Conservation (phyloP, 2,113 vertebrate species). For the Onychorhynchus coronatus region DNA sequence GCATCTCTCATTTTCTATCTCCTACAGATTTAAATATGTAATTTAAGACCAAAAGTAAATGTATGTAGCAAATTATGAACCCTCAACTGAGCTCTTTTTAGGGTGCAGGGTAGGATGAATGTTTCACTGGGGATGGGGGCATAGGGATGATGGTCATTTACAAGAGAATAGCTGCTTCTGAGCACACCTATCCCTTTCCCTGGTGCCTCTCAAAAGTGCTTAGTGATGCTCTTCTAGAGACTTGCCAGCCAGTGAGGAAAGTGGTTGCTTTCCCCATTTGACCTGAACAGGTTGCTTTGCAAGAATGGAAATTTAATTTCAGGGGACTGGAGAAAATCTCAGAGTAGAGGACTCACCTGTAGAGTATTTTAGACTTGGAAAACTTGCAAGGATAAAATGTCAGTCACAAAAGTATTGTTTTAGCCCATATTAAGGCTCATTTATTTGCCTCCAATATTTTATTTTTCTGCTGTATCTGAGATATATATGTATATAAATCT, state of each 20-base stretch:
- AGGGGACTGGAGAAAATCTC: not conserved
- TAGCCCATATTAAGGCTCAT: not conserved
- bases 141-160: not conserved
- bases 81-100: not conserved
- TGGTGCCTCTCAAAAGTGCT: not conserved
- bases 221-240: no score
- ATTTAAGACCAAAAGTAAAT: not conserved
- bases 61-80: not conserved
- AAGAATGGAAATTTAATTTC: not conserved
- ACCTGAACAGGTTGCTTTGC: not conserved
- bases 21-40: not conserved
- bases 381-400: constrained; percentile 56
- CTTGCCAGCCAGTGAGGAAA: not conserved
- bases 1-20: not conserved
- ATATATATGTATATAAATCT: not conserved
- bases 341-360: not conserved
- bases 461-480: constrained; percentile 6
- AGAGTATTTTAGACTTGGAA: not conserved
- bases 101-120: not conserved
- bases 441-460: constrained; percentile 17
- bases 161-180: not conserved
- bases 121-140: not conserved
- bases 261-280: not conserved
- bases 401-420: not conserved
- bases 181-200: not conserved